A percentile compares a stretch with the other conserved stretches of the same genome.
These are phyloP conservation scores for Chiroxiphia lanceolata DNA, from an alignment of 2,797 vertebrate species.

Conservation along the genomic window DNA sequence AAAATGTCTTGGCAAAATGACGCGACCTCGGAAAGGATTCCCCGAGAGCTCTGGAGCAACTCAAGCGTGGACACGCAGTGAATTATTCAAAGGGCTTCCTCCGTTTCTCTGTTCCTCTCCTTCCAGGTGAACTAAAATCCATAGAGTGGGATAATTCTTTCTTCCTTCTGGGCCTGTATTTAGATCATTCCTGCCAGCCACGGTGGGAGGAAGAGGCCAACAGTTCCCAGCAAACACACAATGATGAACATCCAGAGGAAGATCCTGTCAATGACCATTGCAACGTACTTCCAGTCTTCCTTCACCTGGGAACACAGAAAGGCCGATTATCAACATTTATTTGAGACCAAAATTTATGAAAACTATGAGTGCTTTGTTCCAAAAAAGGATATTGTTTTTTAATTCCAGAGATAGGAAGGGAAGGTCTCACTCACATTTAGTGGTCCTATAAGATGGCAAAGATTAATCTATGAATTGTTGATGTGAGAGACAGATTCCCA, in stretches of 20 bases:
- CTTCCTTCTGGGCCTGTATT: background rate
- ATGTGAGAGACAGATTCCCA: background rate
- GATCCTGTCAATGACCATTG: constrained; percentile 95
- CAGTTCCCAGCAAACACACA: constrained; percentile 90
- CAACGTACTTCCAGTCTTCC: constrained; percentile 95
- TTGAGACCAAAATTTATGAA: background rate
- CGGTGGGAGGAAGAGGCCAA: constrained; percentile 91
- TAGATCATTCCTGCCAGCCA: constrained; percentile 97
- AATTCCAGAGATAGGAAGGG: background rate
- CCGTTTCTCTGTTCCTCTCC: background rate
- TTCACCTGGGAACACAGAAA: constrained; percentile 81
- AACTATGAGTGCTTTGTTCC: background rate
- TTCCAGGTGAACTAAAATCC: constrained; percentile 30
- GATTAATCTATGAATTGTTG: background rate
- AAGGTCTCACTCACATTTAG: accelerated
- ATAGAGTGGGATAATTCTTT: background rate
- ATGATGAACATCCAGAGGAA: constrained; percentile 96
- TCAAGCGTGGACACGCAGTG: background rate
- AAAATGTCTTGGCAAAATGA: background rate
- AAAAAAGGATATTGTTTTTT: background rate
- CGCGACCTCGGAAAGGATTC: background rate
- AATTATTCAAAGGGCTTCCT: background rate
- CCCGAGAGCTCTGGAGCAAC: background rate
- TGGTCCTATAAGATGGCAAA: background rate
- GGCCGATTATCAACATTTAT: accelerated